A percentile compares a stretch with the other conserved stretches of the same genome.
phyloP scores from a whole-genome alignment of 2,113 vertebrate genomes.

The Syrmaticus mikado region DNA sequence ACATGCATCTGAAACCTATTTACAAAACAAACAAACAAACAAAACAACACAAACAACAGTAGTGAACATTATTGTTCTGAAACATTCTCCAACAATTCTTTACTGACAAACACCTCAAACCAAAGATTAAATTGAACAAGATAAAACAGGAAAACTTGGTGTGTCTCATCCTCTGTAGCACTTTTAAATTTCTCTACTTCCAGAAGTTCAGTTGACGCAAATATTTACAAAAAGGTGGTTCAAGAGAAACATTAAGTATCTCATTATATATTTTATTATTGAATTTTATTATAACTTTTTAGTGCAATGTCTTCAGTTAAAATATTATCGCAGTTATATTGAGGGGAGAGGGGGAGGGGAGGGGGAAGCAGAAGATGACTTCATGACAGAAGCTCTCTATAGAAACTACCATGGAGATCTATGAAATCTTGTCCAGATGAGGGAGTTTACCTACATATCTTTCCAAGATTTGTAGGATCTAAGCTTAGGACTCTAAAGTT shows the following conservation, averaged over 20 bases:
- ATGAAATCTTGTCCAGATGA: neutral
- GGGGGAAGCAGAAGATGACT: neutral
- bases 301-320: no score
- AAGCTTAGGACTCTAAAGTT: neutral
- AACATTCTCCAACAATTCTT: neutral
- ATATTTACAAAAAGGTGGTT: neutral
- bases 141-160: neutral
- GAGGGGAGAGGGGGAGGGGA: no score
- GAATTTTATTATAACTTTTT: no score
- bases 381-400: neutral
- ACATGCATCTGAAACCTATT: neutral
- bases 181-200: neutral
- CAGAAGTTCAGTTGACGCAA: neutral
- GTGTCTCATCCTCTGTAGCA: neutral
- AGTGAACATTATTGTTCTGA: neutral
- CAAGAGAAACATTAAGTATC: neutral
- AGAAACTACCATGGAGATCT: neutral
- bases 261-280: no score
- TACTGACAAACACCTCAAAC: neutral
- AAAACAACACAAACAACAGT: neutral
- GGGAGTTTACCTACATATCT: neutral
- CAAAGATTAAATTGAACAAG: neutral
- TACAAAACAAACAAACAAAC: neutral
- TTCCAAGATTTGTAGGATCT: neutral
- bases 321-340: neutral